phyloP scores from a whole-genome alignment of 2,797 vertebrate genomes.

The Ctenosaura bakeri region DNA sequence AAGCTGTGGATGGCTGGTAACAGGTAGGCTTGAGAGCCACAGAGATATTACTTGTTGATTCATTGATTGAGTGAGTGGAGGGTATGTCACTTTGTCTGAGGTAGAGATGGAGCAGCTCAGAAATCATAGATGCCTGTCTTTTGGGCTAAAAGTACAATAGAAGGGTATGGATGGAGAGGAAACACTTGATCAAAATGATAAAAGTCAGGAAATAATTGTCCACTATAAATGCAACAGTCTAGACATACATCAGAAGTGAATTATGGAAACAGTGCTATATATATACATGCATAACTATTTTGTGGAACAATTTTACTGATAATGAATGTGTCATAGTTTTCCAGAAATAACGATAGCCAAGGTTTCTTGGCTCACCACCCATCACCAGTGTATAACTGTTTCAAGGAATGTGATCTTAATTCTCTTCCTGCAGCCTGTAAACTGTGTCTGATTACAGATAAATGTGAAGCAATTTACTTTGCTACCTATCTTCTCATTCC shows the following conservation, averaged over 20 bases:
- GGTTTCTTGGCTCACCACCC: constrained; percentile 5
- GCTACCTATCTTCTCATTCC: constrained; percentile 25
- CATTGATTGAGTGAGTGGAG: neutral
- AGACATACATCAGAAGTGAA: constrained; percentile 53
- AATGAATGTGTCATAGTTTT: constrained; percentile 28
- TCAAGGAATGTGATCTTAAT: constrained; percentile 51
- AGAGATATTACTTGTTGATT: neutral
- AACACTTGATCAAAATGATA: constrained; percentile 18
- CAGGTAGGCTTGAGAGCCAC: neutral
- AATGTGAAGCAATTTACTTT: constrained; percentile 35
- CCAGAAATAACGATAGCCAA: constrained; percentile 48
- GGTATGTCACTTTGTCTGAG: neutral
- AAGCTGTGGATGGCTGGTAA: neutral
- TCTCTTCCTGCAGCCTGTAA: constrained; percentile 37
- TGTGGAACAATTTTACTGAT: constrained; percentile 48
- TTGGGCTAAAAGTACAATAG: neutral
- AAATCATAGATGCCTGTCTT: neutral
- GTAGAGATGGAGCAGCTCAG: too few species aligned
- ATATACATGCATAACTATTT: constrained; percentile 43
- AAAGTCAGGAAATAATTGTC: constrained; percentile 45
- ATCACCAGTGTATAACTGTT: constrained; percentile 13
- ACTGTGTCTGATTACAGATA: constrained; percentile 41
- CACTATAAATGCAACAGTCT: constrained; percentile 50
- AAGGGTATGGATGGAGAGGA: neutral
- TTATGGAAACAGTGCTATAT: constrained; percentile 56